Evolutionary conservation across 2,797 vertebrate species (phyloP).

Genomic region (Xiphophorus birchmanni): DNA sequence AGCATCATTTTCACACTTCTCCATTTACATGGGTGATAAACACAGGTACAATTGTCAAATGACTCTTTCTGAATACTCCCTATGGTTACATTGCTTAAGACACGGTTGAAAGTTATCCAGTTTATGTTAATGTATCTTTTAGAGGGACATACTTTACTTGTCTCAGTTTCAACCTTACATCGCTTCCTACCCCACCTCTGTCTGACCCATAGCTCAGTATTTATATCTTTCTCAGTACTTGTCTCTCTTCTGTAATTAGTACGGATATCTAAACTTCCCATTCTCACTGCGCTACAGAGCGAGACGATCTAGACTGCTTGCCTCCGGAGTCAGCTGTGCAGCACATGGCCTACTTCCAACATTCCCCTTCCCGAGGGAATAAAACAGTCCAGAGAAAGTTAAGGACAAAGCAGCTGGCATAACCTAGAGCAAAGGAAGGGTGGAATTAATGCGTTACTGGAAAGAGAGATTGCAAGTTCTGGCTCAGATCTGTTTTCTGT

Average conservation of each 20-base stretch:
- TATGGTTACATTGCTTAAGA: not conserved
- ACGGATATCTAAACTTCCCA: conserved; percentile 55
- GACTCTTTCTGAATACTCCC: not conserved
- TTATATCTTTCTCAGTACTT: conserved; percentile 13
- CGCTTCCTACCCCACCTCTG: conserved; percentile 24
- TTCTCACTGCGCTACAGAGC: conserved; percentile 44
- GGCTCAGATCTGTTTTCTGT: conserved; percentile 20
- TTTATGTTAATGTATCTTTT: not conserved
- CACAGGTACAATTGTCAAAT: not conserved
- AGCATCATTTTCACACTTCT: not conserved
- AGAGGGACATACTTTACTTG: conserved; percentile 1
- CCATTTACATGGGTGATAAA: not conserved
- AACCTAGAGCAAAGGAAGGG: conserved; percentile 40
- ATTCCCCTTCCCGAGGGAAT: conserved; percentile 51
- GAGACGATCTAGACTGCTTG: conserved; percentile 55
- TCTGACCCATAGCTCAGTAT: conserved; percentile 10
- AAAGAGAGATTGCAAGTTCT: conserved; percentile 24
- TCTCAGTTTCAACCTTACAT: conserved; percentile 36
- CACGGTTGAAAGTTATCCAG: not conserved
- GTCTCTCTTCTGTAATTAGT: conserved; percentile 62
- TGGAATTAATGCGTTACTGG: conserved; percentile 38
- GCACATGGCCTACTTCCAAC: conserved; percentile 72
- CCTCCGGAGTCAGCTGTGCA: conserved; percentile 60
- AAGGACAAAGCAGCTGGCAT: conserved; percentile 60
- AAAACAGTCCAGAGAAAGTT: conserved; percentile 57